Conservation (phyloP, 2,888 invertebrate species). For the Escarpia spicata region DNA sequence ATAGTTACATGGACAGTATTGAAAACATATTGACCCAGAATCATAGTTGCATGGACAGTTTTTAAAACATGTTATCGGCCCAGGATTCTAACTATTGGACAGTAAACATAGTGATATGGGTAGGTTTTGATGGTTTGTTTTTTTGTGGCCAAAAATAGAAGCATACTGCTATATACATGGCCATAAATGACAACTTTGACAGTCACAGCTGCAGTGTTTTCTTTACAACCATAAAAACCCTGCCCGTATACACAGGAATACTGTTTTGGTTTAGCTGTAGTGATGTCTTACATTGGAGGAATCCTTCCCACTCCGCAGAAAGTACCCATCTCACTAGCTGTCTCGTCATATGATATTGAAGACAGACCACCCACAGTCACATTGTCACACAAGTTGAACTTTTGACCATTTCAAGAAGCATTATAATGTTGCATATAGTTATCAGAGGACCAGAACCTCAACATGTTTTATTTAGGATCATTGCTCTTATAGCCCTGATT, state of each 20-base stretch:
- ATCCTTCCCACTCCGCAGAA: not conserved
- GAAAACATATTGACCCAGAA: too few species aligned
- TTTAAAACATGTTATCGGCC: too few species aligned
- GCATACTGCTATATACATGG: not conserved
- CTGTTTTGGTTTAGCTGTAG: not conserved
- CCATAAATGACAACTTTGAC: not conserved
- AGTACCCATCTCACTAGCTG: not conserved
- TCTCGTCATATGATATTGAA: not conserved
- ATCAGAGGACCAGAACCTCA: not conserved
- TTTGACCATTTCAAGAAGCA: not conserved
- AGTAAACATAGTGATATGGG: too few species aligned
- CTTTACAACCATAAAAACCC: not conserved
- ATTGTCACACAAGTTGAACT: not conserved
- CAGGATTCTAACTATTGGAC: not conserved
- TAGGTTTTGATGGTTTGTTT: not conserved
- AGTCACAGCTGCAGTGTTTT: not conserved
- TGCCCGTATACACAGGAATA: not conserved
- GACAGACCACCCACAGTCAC: not conserved
- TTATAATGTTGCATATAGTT: not conserved
- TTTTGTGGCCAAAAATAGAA: not conserved
- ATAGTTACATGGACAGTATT: too few species aligned
- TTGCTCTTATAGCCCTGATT: not conserved
- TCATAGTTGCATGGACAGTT: too few species aligned
- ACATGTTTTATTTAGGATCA: not conserved
- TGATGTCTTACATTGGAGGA: not conserved